Base-by-base conservation (phyloP, 2,113 vertebrate species). In the Plecotus auritus region DNA sequence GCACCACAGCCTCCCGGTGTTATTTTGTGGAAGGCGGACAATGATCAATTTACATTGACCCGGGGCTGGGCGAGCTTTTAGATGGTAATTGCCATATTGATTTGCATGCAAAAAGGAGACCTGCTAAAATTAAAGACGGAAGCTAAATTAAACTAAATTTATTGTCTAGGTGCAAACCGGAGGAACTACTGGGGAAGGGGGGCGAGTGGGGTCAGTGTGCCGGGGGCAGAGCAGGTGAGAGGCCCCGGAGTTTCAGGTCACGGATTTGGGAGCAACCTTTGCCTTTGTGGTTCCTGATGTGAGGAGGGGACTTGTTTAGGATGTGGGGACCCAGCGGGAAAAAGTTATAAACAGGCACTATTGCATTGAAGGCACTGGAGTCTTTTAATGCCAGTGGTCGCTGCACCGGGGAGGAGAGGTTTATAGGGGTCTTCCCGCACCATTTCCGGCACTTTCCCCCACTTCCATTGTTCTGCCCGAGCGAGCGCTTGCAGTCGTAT, bases 31-130 rank as follows among this genome's bases (percentile, higher is more conserved):
- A 98, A 99, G 98, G 98, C 98, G 98, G 98, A 99, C 98, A 99
- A 99, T 98, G 98, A 99, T 99, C 98, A 99, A 99, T 99, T 99
- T 98, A 98, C 98, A 99, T 99, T 99, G 98, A 99, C 98, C 98
- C 98, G 98, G 98, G 98, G 98, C 98, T 98, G 98, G 98, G 98
- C 96, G 95, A 99, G 98, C 98, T 99, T 99, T 99, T 99, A 99
- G 98, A 99, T 99, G 98, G 98, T 98, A 99, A 99, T 99, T 98
- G 98, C 98, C 98, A 98, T 98, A 99, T 99, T 98, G 98, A 99
- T 99, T 99, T 98, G 98, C 98, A 99, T 99, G 98, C 98, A 98
- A 98, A 98, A 98, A 98, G 96, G 88, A 97, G 98, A 98, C 97
- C 97, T 98, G 98, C 98, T 98, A 99, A 99, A 99, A 99, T 98